Base-by-base conservation (phyloP, 1,140 invertebrate genomes). In the Saxidomus purpurata region DNA sequence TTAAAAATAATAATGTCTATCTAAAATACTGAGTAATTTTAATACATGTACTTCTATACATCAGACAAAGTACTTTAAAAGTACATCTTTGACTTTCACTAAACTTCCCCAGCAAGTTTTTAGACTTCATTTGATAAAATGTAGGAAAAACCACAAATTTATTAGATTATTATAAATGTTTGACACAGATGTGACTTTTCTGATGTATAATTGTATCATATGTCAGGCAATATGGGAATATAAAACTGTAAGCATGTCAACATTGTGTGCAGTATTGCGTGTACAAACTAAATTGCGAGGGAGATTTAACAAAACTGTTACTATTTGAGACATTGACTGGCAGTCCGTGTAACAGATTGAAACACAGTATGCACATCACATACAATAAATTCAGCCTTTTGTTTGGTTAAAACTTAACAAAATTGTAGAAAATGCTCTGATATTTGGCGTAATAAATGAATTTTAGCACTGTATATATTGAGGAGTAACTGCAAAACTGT, bases 181-280 rank as follows among this genome's bases (percentile, higher is more conserved):
- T 55, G 9, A 22, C n/a, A 55, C 19, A 55, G 59, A 28, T 63
- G 59, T 25, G 59, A n/a, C 9, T 63, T 25, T 63, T 8, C 25
- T 25, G 59, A 28, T 63, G 28, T 63, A 63, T 63, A 43, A 43
- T 28, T 28, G 28, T 28, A 8, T 63, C 8, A 11, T 63, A 28
- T 63, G 59, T 63, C 59, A 63, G 59, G 59, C 59, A 28, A 63
- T 63, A 63, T 63, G 25, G 59, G 6, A 63, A 63, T n/a, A 8
- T 25, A 63, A 63, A 4, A 6, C 25, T 63, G 25, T 28, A 63
- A 19, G 59, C n/a, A 8, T 63, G 25, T 28, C 59, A 63, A 25
- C 59, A 28, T 3, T 4, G 15, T 19, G 25, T 63, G 19, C 25
- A n/a, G 25, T 28, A 28, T 63, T 63, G 25, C 59, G 59, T 63